phyloP scores from a whole-genome alignment of 23 tunicate genomes.

The Styela clava region DNA sequence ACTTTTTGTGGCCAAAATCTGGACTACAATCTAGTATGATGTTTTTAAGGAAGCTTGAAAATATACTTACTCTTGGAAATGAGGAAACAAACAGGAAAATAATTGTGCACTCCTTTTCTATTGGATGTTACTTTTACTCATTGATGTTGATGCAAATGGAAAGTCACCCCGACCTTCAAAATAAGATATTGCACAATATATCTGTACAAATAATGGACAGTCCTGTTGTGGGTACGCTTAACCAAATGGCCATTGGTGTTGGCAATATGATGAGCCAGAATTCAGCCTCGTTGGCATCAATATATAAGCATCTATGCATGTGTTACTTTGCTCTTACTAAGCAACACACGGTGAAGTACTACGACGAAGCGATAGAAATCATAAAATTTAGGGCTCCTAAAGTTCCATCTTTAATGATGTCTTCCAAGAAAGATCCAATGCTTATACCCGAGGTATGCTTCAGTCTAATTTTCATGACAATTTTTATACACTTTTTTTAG shows the following conservation, averaged over 20 bases:
- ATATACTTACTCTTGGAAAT: background rate
- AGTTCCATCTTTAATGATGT: conserved; percentile 44
- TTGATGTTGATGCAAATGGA: conserved; percentile 50
- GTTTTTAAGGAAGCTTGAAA: conserved; percentile 21
- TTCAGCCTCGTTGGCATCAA: background rate
- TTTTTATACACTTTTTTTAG: too few relatives aligned
- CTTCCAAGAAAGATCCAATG: conserved; percentile 61
- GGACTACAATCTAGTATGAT: conserved; percentile 54
- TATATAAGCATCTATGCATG: conserved; percentile 8
- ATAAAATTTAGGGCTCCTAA: conserved; percentile 20
- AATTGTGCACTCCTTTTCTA: conserved; percentile 73
- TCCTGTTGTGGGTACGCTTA: conserved; percentile 79
- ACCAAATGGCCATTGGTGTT: conserved; percentile 86
- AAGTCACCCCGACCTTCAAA: conserved; percentile 38
- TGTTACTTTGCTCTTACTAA: conserved; percentile 45
- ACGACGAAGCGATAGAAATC: conserved; percentile 35
- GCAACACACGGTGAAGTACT: conserved; percentile 41
- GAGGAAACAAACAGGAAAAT: conserved; percentile 15
- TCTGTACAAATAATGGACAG: conserved; percentile 70
- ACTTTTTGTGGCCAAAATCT: conserved; percentile 69
- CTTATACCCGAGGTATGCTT: conserved; percentile 17
- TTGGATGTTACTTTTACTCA: conserved; percentile 82
- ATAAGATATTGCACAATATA: conserved; percentile 24
- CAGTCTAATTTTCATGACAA: too few relatives aligned
- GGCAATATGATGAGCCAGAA: conserved; percentile 36